Conservation (phyloP, 2,888 invertebrate genomes). For the Pachycephus smyrnensis region DNA sequence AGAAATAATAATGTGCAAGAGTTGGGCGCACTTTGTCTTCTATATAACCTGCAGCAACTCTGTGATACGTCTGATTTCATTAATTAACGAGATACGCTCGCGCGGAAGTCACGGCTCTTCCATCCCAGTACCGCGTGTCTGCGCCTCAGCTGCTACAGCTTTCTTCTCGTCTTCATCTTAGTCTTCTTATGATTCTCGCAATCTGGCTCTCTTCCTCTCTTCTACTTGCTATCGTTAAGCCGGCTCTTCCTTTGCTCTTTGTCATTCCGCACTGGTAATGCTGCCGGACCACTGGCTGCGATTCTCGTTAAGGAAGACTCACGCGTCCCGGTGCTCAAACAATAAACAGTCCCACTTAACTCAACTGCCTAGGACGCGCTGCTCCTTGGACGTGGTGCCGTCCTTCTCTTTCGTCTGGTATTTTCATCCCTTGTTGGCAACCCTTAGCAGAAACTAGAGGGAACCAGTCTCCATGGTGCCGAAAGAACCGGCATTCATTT, state of each 20-base stretch:
- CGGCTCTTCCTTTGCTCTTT: not conserved
- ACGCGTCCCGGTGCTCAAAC: constrained; percentile 38
- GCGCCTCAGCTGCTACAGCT: not conserved
- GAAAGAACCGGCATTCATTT: too few relatives aligned
- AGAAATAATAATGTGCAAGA: too few relatives aligned
- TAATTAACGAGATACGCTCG: constrained; percentile 45
- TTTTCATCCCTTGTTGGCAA: too few relatives aligned
- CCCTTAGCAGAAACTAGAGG: too few relatives aligned
- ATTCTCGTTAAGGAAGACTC: constrained; percentile 46
- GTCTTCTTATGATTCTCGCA: constrained; percentile 8
- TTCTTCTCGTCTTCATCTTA: constrained; percentile 11
- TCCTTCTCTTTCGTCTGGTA: too few relatives aligned
- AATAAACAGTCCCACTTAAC: constrained; percentile 46
- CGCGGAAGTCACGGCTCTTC: constrained; percentile 15
- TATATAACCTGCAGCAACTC: not conserved
- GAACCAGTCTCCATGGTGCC: too few relatives aligned
- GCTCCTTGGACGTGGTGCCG: too few relatives aligned
- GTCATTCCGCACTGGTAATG: not conserved
- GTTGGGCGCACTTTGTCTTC: too few relatives aligned
- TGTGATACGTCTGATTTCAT: constrained; percentile 39
- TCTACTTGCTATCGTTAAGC: constrained; percentile 16
- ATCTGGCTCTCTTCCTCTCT: constrained; percentile 23
- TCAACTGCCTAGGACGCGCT: constrained; percentile 13
- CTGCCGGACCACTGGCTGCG: constrained; percentile 20
- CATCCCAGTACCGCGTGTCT: not conserved